A percentile compares a stretch with the other conserved stretches of the same genome.
Evolutionary conservation across 1,140 invertebrate genomes (phyloP).

Genomic region (Cydia amplana): DNA sequence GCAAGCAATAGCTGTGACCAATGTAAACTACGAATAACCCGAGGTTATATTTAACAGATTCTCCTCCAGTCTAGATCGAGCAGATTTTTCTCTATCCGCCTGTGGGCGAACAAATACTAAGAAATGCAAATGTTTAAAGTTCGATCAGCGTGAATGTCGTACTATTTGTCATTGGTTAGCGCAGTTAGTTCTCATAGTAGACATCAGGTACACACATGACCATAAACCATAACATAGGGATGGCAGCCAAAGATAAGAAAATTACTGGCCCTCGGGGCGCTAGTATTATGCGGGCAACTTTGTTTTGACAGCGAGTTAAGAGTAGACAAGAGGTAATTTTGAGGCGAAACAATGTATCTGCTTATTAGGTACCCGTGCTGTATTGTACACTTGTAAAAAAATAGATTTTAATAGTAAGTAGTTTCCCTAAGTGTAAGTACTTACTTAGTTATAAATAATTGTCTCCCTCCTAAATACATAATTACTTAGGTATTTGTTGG

Average conservation of each 20-base stretch:
- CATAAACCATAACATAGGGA: too few relatives aligned
- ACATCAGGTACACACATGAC: background rate
- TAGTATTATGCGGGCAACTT: background rate
- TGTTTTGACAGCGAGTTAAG: background rate
- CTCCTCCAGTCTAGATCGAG: too few relatives aligned
- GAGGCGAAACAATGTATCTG: background rate
- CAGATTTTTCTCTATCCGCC: background rate
- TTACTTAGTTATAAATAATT: too few relatives aligned
- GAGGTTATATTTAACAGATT: too few relatives aligned
- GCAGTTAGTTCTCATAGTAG: background rate
- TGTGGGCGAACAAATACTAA: background rate
- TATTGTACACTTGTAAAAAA: background rate
- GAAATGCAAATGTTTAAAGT: conserved; percentile 6
- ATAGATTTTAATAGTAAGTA: background rate
- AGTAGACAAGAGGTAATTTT: background rate
- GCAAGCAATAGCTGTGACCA: background rate
- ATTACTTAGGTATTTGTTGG: too few relatives aligned
- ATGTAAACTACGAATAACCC: too few relatives aligned
- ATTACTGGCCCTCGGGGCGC: background rate
- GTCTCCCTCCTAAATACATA: too few relatives aligned
- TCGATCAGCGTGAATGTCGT: background rate
- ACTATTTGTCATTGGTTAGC: background rate
- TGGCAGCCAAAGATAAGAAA: background rate
- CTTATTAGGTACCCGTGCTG: background rate
- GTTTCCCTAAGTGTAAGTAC: background rate